Evolutionary conservation across 2,113 vertebrate species (phyloP).

Genomic region (Xiphophorus maculatus): DNA sequence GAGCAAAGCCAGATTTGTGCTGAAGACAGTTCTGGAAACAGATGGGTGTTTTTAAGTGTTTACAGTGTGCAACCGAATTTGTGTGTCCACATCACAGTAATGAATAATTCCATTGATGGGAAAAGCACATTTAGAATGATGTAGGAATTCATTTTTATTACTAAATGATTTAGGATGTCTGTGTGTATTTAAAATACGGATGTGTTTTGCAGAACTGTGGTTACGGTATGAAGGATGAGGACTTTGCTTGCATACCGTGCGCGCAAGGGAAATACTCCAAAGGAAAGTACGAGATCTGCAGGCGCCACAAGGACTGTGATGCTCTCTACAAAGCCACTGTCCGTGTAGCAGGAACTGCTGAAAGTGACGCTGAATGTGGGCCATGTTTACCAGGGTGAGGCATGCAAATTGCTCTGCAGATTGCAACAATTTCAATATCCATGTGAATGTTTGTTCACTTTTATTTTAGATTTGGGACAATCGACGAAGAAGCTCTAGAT

Average conservation of each 20-base stretch:
- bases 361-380: conserved; percentile 94
- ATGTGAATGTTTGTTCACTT: not conserved
- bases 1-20: conserved; percentile 45
- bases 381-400: conserved; percentile 93
- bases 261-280: conserved; percentile 93
- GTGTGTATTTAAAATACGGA: conserved; percentile 1
- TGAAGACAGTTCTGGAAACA: conserved; percentile 44
- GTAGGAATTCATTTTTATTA: conserved; percentile 2
- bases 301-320: conserved; percentile 95
- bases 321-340: conserved; percentile 91
- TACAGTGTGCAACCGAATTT: conserved; percentile 16
- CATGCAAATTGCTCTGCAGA: not conserved
- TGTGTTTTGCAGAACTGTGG: conserved; percentile 86
- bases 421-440: not conserved
- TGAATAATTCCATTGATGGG: conserved; percentile 9
- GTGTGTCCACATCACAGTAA: conserved; percentile 10
- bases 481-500: not conserved
- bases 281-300: conserved; percentile 97
- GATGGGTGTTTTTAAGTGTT: conserved; percentile 37
- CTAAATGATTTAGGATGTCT: not conserved
- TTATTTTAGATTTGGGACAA: not conserved
- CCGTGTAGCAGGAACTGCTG: conserved; percentile 85
- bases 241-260: conserved; percentile 90
- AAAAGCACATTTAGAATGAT: not conserved
- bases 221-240: conserved; percentile 92